Percentiles rank a stretch among this genome's conserved stretches.
Evolutionary conservation across 1,140 invertebrate genomes (phyloP).

Genomic region (Pogonomyrmex californicus): DNA sequence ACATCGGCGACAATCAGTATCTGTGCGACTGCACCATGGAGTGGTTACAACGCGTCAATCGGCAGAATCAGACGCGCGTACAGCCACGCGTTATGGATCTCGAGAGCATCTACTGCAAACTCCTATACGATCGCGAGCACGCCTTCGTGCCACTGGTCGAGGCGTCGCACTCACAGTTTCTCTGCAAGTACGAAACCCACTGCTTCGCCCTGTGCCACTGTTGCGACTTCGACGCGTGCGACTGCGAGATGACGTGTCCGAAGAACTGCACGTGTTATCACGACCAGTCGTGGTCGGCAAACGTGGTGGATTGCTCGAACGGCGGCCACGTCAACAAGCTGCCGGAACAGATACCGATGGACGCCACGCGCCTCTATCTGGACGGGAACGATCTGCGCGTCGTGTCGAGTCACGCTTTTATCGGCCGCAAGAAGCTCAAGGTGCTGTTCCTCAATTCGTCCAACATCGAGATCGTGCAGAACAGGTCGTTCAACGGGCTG

Average conservation of each 20-base stretch:
- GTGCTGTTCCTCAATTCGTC: constrained; percentile 95
- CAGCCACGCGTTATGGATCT: constrained; percentile 95
- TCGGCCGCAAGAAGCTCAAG: constrained; percentile 94
- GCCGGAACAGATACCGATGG: constrained; percentile 96
- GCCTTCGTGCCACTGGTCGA: constrained; percentile 93
- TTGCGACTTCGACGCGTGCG: constrained; percentile 97
- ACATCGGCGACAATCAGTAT: constrained; percentile 96
- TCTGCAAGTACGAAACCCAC: constrained; percentile 96
- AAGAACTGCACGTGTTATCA: constrained; percentile 97
- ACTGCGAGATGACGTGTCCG: constrained; percentile 98
- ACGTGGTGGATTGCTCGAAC: constrained; percentile 95
- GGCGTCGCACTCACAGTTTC: constrained; percentile 94
- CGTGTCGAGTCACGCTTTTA: constrained; percentile 95
- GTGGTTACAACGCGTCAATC: constrained; percentile 94
- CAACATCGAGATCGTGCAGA: constrained; percentile 94
- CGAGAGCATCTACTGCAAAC: constrained; percentile 95
- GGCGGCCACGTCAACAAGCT: constrained; percentile 91
- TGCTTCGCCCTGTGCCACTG: constrained; percentile 97
- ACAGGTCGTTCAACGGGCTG: constrained; percentile 96
- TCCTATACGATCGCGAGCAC: constrained; percentile 94
- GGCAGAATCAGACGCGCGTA: constrained; percentile 91
- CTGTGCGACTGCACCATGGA: constrained; percentile 96
- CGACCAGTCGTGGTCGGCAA: constrained; percentile 96
- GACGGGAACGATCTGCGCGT: constrained; percentile 95
- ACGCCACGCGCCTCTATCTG: constrained; percentile 95